Base-by-base conservation (phyloP, 2,797 vertebrate genomes). In the Rhabdomys pumilio region DNA sequence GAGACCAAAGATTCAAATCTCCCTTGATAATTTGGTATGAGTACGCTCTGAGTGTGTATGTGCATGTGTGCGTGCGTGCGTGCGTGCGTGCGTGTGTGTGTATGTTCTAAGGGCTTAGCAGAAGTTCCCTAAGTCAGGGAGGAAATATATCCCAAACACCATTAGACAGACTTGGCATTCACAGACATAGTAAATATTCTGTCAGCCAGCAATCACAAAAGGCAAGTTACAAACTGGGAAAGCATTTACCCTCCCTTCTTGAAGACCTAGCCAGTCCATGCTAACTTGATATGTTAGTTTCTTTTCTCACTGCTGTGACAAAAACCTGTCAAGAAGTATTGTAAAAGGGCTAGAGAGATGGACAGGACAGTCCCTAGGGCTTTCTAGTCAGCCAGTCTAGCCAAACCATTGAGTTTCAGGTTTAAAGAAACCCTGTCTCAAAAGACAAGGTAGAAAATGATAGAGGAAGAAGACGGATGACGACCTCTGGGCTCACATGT, bases 131-230 rank as follows among this genome's bases (percentile, higher is more conserved):
- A 44, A 47, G 38, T 44, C 7, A 20, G 8, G 44, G 6, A 87
- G 53, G 73, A 84, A 80, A 15, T 10, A 24, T 11, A 44, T 8
- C 53, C 47, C 59, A 89, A 86, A 82, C 90, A 76, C 31, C 80
- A 55, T 67, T 55, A 41, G 65, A 29, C 77, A 41, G 65, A 34
- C 77, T 84, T 91, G 94, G 50, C 50, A 85, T 26, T 73, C 41
- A 34, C 75, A 77, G 72, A 87, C 88, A 61, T 87, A 59, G 38
- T 55, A 95, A 88, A 87, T 73, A 59, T 50, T 38, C 63, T 69
- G 26, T 86, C 81, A 80, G 63, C 44, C 72, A 31, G 9, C 8
- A 47, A 20, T 61, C 79, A 75, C 65, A 47, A 82, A 87, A 92
- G 79, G 41, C 88, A 67, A 24, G 3, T n/a, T 44, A 50, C 14